phyloP scores from a whole-genome alignment of 1,140 invertebrate species.

The Dysdera silvatica region DNA sequence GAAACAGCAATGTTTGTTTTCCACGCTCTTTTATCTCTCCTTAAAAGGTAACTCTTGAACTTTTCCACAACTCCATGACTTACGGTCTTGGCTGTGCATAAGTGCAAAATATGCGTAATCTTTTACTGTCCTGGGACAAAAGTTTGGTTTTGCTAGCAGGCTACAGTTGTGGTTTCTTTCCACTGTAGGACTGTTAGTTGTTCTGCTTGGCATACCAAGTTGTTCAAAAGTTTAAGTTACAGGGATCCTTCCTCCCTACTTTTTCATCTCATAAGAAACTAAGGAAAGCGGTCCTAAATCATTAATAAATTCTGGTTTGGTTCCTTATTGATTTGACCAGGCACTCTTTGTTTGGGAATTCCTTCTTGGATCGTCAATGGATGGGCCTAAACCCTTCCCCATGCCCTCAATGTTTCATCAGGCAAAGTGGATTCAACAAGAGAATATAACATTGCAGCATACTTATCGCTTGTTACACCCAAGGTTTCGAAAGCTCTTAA shows the following conservation, averaged over 20 bases:
- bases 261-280: constrained; percentile 3
- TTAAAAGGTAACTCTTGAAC: background rate
- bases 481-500: constrained; percentile 41
- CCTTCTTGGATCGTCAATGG: background rate
- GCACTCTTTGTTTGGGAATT: no score
- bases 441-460: constrained; percentile 41
- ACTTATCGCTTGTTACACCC: constrained; percentile 39
- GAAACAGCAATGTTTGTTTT: background rate
- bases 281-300: constrained; percentile 4
- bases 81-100: background rate
- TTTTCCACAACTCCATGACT: background rate
- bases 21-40: background rate
- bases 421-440: constrained; percentile 38
- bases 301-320: background rate
- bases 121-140: background rate
- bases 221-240: background rate
- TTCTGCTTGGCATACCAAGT: background rate
- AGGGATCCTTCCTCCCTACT: background rate
- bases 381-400: background rate
- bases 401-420: constrained; percentile 17
- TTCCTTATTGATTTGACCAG: background rate
- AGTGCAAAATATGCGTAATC: constrained; percentile 1
- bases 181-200: background rate
- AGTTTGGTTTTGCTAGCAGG: background rate
- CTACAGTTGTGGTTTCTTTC: background rate